Base-by-base conservation (phyloP, 2,113 vertebrate genomes). In the Brachyhypopomus gauderio region DNA sequence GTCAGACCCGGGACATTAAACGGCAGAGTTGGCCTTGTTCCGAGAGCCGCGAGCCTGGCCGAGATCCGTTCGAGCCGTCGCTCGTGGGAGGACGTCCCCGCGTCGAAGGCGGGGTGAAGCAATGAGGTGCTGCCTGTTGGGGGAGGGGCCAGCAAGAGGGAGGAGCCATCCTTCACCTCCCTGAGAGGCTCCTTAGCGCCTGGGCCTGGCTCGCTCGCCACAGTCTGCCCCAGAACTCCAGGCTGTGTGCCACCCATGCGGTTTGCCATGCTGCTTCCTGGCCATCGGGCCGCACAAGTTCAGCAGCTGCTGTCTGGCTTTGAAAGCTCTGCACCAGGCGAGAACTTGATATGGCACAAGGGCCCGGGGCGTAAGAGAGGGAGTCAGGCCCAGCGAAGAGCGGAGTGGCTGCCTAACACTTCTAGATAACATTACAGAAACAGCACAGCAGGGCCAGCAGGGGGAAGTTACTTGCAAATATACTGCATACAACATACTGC, bases 271-370 rank as follows among this genome's bases (percentile, higher is more conserved):
- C n/a, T 41, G 7, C 38, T 5, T 4, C 19, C 20, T 27, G 11
- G 23, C 0, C 66, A 38, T 3, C 19, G n/a, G 36, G 34, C 66
- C 38, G 30, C 63, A 22, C 52, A 70, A 81, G 80, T 55, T 81
- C 72, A 70, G 62, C 34, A 27, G 30, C 63, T 69, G 34, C 8
- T 3, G n/a, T 2, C 64, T 36, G 22, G 45, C 60, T 62, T 62
- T 66, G 30, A 36, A 41, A 63, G 52, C 80, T 69, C 25, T 81
- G 63, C 25, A 45, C 62, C 30, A 41, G 67, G 75, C n/a, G 59
- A 75, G 48, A 70, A 82, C 48, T 27, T 71, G 64, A 67, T 71
- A n/a, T 52, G 45, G 59, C 59, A 20, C 36, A 16, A 34, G 27
- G 23, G 73, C 36, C 62, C 0, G 12, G 36, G 36, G 41, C 45